Percentiles rank a stretch among this genome's conserved stretches.
Evolutionary conservation across 2,797 vertebrate species (phyloP).

Genomic region (Labeo calbasu): DNA sequence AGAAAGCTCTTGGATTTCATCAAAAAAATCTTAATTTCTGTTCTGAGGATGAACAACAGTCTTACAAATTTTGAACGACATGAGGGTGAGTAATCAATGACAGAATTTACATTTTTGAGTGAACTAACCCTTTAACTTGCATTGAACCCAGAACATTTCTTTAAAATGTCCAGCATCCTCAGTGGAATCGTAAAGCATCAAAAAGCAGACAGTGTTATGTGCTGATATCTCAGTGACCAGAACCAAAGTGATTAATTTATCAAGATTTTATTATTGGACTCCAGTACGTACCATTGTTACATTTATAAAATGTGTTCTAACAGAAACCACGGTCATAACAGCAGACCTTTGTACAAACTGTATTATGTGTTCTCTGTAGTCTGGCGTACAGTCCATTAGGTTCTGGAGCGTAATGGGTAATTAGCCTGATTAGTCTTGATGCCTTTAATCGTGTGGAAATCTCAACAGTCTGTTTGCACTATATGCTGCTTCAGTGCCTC

Average conservation of each 20-base stretch:
- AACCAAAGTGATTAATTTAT: constrained; percentile 69
- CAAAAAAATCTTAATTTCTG: too few relatives aligned
- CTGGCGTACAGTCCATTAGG: constrained; percentile 61
- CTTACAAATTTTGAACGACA: too few relatives aligned
- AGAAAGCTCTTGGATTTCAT: too few relatives aligned
- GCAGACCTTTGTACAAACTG: constrained; percentile 76
- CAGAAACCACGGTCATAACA: constrained; percentile 75
- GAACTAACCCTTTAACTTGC: neutral
- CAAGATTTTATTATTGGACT: constrained; percentile 76
- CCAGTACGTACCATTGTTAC: constrained; percentile 71
- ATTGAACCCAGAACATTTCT: neutral
- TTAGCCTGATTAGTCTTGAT: constrained; percentile 56
- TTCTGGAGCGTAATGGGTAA: constrained; percentile 59
- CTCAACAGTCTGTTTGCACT: constrained; percentile 63
- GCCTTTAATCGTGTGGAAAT: constrained; percentile 56
- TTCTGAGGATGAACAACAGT: too few relatives aligned
- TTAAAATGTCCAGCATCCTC: neutral
- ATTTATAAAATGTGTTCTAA: constrained; percentile 81
- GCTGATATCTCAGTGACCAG: constrained; percentile 55
- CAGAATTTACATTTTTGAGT: too few relatives aligned
- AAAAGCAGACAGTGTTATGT: neutral
- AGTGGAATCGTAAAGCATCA: neutral
- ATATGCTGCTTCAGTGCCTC: constrained; percentile 54
- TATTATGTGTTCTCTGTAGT: constrained; percentile 62
- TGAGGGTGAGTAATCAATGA: too few relatives aligned